A percentile compares a stretch with the other conserved stretches of the same genome.
Evolutionary conservation across 1,140 invertebrate genomes (phyloP).

Genomic region (Zaprionus capensis): DNA sequence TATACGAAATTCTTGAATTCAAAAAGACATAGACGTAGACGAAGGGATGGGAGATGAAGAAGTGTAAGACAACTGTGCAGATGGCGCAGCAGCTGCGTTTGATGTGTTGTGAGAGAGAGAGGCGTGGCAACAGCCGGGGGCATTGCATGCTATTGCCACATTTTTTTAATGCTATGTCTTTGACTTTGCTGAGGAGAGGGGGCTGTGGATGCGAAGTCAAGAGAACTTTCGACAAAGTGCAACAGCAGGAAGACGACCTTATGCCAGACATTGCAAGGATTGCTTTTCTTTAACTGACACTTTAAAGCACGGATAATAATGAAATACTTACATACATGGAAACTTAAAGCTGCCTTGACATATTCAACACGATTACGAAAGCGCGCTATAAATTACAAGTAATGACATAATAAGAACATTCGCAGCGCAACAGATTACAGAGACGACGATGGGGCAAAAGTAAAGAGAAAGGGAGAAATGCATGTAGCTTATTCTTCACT

Average conservation of each 20-base stretch:
- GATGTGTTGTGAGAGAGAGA: slow-evolving; percentile 46
- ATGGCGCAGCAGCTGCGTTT: slow-evolving; percentile 62
- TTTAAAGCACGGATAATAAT: neutral
- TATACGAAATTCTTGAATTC: slow-evolving; percentile 8
- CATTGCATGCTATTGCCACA: slow-evolving; percentile 50
- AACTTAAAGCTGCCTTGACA: neutral
- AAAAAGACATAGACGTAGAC: slow-evolving; percentile 9
- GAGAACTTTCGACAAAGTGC: slow-evolving; percentile 37
- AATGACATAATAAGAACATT: slow-evolving; percentile 1
- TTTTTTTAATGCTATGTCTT: slow-evolving; percentile 41
- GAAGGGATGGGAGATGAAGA: neutral
- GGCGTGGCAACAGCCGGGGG: slow-evolving; percentile 3
- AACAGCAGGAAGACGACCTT: slow-evolving; percentile 14
- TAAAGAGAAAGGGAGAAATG: neutral
- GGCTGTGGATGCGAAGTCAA: neutral
- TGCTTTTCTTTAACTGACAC: neutral
- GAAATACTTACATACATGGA: neutral
- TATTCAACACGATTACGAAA: neutral
- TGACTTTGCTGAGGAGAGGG: slow-evolving; percentile 23
- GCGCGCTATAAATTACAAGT: neutral
- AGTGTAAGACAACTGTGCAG: slow-evolving; percentile 32
- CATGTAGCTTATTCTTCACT: neutral
- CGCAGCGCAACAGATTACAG: neutral
- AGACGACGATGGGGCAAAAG: neutral
- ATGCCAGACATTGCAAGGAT: slow-evolving; percentile 30